phyloP scores from a whole-genome alignment of 2,888 invertebrate species.

The Micropterix aruncella region DNA sequence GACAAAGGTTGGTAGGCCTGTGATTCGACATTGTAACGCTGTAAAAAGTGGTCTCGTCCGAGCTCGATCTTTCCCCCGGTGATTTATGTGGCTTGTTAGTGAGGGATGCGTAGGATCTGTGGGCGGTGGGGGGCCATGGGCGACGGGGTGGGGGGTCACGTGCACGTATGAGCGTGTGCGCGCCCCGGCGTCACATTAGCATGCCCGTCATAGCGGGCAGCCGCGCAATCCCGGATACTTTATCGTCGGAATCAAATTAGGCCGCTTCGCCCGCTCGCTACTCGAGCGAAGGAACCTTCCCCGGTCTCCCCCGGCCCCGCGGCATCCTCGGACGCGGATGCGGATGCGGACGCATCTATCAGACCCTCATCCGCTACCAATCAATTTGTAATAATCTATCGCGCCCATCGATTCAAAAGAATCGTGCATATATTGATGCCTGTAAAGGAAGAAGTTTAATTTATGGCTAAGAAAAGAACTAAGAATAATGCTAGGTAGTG shows the following conservation, averaged over 20 bases:
- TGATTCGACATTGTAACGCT: too few relatives aligned
- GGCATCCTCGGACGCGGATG: not conserved
- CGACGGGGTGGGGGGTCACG: not conserved
- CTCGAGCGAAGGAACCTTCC: too few relatives aligned
- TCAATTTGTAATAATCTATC: too few relatives aligned
- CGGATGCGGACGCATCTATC: not conserved
- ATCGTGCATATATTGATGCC: too few relatives aligned
- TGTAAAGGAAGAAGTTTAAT: too few relatives aligned
- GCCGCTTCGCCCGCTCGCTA: not conserved
- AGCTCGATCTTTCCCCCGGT: not conserved
- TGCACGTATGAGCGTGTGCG: not conserved
- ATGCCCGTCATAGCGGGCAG: not conserved
- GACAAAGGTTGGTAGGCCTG: too few relatives aligned
- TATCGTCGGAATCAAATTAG: not conserved
- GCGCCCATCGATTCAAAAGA: too few relatives aligned
- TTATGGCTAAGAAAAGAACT: too few relatives aligned
- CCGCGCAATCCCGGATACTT: not conserved
- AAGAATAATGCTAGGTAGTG: too few relatives aligned
- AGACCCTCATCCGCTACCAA: not conserved
- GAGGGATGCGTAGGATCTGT: too few relatives aligned
- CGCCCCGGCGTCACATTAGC: not conserved
- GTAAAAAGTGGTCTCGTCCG: too few relatives aligned
- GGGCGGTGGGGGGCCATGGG: not conserved
- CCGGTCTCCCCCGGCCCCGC: too few relatives aligned
- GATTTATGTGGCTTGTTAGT: not conserved